Evolutionary conservation across 2,888 invertebrate genomes (phyloP), one percentile per base, ranked within the genome.

Genomic region (Drosophila atripex): DNA sequence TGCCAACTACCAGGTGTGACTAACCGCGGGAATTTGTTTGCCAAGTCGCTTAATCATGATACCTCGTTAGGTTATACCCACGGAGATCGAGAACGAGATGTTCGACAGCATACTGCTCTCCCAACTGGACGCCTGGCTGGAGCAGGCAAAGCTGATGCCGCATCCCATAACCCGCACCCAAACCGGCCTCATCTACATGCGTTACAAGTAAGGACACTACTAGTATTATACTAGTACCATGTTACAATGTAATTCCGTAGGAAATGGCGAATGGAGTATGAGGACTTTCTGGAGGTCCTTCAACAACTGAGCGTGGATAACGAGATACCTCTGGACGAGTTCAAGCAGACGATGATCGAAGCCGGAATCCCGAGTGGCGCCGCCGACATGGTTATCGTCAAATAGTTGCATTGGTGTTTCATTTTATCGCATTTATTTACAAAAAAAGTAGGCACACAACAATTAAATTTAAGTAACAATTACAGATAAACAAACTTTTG

Each of bases 201-300:
- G 85, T 30, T 89, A 86, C 14, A 90, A 86, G 89, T 85, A 71
- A 35, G 59, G 8, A 41, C 9, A 18, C 18, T 2, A n/a, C n/a
- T 16, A 7, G 3, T 2, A 41, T 3, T 2, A 3, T 4, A 18
- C 1, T 9, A 9, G 8, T 2, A 16, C 14, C 9, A 21, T 43
- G 12, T 12, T 12, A 30, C n/a, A 43, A 7, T 52, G 39, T 14
- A 9, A 7, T n/a, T 7, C 16, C 12, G 8, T 12, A 89, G 88
- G 64, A 89, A 89, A 55, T 89, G 89, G 90, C 83, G 88, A 0
- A 59, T 89, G 54, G 88, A 88, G 41, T 89, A 71, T 21, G 80
- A 89, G 47, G 88, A 89, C 30, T 89, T 89, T 47, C 32, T 78
- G 0, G 83, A 89, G 46, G 59, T 89, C 7, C 58, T 89, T n/a